phyloP scores from a whole-genome alignment of 2,797 vertebrate species.

The Peromyscus eremicus region DNA sequence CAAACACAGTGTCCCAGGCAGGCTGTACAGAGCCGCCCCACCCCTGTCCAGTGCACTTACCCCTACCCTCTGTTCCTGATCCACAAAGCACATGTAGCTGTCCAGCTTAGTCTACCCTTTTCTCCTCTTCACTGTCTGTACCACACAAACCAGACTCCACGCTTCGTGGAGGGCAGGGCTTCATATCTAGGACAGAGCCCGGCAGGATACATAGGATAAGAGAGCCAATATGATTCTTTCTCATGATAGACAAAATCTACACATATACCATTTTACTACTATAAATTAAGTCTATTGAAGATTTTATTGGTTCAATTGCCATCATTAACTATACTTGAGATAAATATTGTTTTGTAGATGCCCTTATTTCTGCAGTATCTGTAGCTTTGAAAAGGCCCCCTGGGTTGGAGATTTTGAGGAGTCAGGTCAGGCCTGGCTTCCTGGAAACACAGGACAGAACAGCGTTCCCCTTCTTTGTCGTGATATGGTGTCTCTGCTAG shows the following conservation, averaged over 20 bases:
- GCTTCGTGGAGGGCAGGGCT: neutral
- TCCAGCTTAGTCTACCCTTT: neutral
- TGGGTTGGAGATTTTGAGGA: neutral
- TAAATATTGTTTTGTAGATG: neutral
- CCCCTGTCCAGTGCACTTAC: neutral
- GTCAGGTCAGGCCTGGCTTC: neutral
- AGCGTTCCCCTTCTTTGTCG: neutral
- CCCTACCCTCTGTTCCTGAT: neutral
- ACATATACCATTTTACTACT: neutral
- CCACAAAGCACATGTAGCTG: neutral
- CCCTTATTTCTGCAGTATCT: neutral
- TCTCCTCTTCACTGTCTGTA: neutral
- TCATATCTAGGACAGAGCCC: neutral
- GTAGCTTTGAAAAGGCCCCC: conserved; percentile 22
- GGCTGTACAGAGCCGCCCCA: neutral
- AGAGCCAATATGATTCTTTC: neutral
- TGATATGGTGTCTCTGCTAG: neutral
- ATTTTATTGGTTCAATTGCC: neutral
- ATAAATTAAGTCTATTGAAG: conserved; percentile 1
- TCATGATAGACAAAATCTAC: neutral
- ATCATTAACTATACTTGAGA: neutral
- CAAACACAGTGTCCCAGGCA: neutral
- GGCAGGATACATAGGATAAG: neutral
- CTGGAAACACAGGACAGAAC: neutral
- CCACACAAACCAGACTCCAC: neutral